These are phyloP conservation scores for Grammomys dolichurus DNA, from an alignment of 2,113 vertebrate species.

Conservation along the genomic window DNA sequence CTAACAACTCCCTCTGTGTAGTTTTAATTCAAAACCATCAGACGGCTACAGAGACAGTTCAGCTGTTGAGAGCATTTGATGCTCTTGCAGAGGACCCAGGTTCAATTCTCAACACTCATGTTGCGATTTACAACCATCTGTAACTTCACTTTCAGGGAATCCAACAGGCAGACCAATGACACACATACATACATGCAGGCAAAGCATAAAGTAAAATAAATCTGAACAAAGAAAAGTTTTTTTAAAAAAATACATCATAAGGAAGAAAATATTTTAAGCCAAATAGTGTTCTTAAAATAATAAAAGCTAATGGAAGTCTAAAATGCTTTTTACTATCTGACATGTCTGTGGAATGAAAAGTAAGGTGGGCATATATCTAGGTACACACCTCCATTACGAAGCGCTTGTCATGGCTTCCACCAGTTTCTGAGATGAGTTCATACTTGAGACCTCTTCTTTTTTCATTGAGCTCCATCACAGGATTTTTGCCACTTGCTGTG, in stretches of 20 bases:
- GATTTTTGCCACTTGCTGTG: constrained; percentile 99
- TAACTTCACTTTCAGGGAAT: neutral
- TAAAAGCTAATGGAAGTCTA: constrained; percentile 6
- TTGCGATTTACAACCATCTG: neutral
- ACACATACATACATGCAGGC: neutral
- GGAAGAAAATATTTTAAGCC: constrained; percentile 23
- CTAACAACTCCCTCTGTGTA: neutral
- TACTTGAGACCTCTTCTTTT: constrained; percentile 99
- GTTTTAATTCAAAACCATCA: constrained; percentile 32
- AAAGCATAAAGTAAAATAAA: neutral
- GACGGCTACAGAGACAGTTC: neutral
- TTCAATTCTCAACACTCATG: neutral
- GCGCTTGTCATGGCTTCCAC: constrained; percentile 98
- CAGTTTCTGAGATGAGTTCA: constrained; percentile 98
- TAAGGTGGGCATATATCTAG: neutral
- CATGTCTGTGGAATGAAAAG: neutral
- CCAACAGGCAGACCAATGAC: neutral
- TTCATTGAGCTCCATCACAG: constrained; percentile 99
- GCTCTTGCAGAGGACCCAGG: neutral
- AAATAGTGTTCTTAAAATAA: neutral
- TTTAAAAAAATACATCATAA: neutral
- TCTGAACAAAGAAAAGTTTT: neutral
- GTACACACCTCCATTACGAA: constrained; percentile 97
- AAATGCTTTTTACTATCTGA: neutral
- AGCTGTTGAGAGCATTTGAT: neutral